A percentile compares a stretch with the other conserved stretches of the same genome.
Evolutionary conservation across 1,140 invertebrate genomes (phyloP).

Genomic region (Lucilia cuprina): DNA sequence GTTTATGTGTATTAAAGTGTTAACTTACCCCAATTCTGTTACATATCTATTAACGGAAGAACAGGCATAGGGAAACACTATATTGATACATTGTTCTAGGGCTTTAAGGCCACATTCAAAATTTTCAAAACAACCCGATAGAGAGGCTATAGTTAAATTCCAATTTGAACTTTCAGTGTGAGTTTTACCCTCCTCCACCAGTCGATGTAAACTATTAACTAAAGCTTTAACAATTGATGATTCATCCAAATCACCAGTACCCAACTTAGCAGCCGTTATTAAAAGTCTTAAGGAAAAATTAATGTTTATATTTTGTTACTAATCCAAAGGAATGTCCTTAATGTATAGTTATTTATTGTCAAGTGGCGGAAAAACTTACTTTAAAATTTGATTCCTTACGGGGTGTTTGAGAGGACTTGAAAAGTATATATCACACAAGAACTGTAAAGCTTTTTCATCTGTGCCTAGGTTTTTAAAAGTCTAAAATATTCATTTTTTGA

Average conservation of each 20-base stretch:
- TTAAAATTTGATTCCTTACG: slow-evolving; percentile 42
- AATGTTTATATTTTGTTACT: too few relatives aligned
- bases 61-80: slow-evolving; percentile 37
- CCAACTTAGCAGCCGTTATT: slow-evolving; percentile 37
- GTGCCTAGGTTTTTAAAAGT: slow-evolving; percentile 34
- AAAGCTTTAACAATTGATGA: slow-evolving; percentile 36
- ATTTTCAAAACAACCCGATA: slow-evolving; percentile 41
- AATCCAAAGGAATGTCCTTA: neutral
- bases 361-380: slow-evolving; percentile 34
- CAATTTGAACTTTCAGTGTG: slow-evolving; percentile 29
- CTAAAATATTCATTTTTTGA: neutral
- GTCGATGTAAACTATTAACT: neutral
- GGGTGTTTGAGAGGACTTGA: slow-evolving; percentile 41
- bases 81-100: slow-evolving; percentile 6
- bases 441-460: slow-evolving; percentile 34
- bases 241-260: slow-evolving; percentile 36
- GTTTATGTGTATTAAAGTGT: neutral
- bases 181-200: slow-evolving; percentile 29
- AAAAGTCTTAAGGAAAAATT: slow-evolving; percentile 28
- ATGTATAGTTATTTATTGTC: too few relatives aligned
- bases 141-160: slow-evolving; percentile 35
- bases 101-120: slow-evolving; percentile 39
- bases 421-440: slow-evolving; percentile 40
- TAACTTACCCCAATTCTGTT: slow-evolving; percentile 38
- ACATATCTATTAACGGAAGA: slow-evolving; percentile 39